phyloP scores from a whole-genome alignment of 2,797 vertebrate species.

The Aplochiton taeniatus region DNA sequence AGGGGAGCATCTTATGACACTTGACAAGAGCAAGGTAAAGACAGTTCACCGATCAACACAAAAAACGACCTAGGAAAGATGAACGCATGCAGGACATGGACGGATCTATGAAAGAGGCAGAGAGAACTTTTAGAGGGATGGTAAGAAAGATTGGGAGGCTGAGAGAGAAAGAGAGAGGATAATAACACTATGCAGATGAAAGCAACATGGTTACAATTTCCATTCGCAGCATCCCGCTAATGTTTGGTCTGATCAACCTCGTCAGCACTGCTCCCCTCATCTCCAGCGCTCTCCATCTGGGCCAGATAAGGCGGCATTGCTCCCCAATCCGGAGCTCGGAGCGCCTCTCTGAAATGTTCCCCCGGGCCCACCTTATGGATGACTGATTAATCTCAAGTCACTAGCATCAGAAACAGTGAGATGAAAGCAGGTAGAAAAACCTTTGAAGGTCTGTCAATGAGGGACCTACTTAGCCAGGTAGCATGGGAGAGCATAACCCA shows the following conservation, averaged over 20 bases:
- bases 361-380: slow-evolving; percentile 1
- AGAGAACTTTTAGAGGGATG: neutral
- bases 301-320: slow-evolving; percentile 2
- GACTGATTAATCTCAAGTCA: slow-evolving; percentile 14
- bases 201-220: slow-evolving; percentile 1
- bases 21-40: neutral
- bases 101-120: neutral
- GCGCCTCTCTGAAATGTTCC: neutral
- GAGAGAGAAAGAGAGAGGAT: neutral
- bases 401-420: neutral
- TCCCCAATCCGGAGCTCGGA: neutral
- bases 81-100: neutral
- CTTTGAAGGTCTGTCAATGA: neutral
- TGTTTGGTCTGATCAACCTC: neutral
- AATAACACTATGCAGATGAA: neutral
- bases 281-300: neutral
- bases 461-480: too few species aligned
- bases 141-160: too few species aligned
- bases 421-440: neutral
- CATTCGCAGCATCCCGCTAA: neutral
- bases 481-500: too few species aligned
- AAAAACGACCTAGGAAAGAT: neutral
- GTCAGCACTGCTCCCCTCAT: neutral
- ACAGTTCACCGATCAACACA: neutral
- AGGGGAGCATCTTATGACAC: neutral